Evolutionary conservation across 2,797 vertebrate species (phyloP).

Genomic region (Myotis myotis): DNA sequence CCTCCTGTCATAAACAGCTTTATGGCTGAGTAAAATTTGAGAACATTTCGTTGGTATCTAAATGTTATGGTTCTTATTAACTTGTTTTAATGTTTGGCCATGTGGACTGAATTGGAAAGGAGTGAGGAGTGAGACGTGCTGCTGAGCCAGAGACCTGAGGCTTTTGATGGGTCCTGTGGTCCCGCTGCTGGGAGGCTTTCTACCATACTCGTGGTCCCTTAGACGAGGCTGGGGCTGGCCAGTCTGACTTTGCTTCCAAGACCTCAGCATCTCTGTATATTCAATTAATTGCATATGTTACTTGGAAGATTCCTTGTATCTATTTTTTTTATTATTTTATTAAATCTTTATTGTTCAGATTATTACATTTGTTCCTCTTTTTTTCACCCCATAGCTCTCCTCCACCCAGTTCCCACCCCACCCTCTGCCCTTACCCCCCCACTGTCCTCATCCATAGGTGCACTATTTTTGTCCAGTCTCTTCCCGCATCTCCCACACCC

Average conservation of each 20-base stretch:
- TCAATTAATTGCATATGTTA: constrained; percentile 5
- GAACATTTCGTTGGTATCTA: constrained; percentile 8
- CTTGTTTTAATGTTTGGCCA: constrained; percentile 45
- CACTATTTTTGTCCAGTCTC: too few species aligned
- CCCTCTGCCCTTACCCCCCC: too few species aligned
- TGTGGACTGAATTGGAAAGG: not conserved
- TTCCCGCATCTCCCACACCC: too few species aligned
- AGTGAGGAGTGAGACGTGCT: not conserved
- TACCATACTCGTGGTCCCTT: not conserved
- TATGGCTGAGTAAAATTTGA: constrained; percentile 39
- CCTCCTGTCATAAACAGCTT: constrained; percentile 28
- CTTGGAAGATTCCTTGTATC: not conserved
- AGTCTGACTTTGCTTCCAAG: constrained; percentile 16
- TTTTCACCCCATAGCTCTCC: too few species aligned
- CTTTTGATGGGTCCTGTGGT: not conserved
- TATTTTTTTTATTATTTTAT: not conserved
- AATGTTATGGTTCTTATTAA: constrained; percentile 22
- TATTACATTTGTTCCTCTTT: too few species aligned
- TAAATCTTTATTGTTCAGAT: too few species aligned
- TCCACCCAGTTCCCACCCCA: too few species aligned
- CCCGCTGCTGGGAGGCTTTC: not conserved
- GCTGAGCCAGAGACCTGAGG: constrained; percentile 1
- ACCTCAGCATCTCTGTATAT: not conserved
- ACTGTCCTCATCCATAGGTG: too few species aligned
- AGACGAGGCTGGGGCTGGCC: not conserved